These are phyloP conservation scores for Labroides dimidiatus DNA, from an alignment of 2,797 vertebrate genomes.

Conservation along the genomic window DNA sequence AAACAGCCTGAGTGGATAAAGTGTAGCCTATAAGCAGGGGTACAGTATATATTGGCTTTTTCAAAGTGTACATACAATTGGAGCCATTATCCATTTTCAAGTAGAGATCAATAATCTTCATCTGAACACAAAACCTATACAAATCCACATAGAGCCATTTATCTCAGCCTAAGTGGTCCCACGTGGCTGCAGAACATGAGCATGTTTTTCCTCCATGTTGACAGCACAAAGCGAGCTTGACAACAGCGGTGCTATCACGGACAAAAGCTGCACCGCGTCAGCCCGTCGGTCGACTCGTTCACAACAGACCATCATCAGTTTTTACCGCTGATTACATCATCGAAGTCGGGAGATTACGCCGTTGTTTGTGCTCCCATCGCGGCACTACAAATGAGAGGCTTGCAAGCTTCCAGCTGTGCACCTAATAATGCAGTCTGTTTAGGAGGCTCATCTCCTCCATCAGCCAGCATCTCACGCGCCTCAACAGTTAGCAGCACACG, in stretches of 20 bases:
- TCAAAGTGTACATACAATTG: conserved; percentile 10
- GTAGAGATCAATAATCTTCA: conserved; percentile 44
- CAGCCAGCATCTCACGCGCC: conserved; percentile 67
- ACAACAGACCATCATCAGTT: conserved; percentile 53
- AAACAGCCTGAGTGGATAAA: conserved; percentile 7
- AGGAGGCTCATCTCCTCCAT: conserved; percentile 71
- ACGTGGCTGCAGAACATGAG: conserved; percentile 9
- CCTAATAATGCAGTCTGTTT: conserved; percentile 77
- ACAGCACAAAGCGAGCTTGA: conserved; percentile 25
- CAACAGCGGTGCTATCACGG: conserved; percentile 17
- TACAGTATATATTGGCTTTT: conserved; percentile 2
- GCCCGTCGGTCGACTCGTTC: conserved; percentile 42
- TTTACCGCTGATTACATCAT: conserved; percentile 81
- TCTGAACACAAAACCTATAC: conserved; percentile 31
- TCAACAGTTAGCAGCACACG: conserved; percentile 66
- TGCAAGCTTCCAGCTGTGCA: conserved; percentile 75
- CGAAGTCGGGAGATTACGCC: conserved; percentile 69
- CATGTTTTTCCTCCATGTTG: conserved; percentile 20
- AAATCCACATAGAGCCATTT: conserved; percentile 38
- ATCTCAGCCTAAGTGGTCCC: conserved; percentile 27
- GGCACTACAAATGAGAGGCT: conserved; percentile 72
- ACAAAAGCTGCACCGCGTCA: conserved; percentile 46
- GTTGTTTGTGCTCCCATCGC: conserved; percentile 70
- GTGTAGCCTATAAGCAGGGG: conserved; percentile 6
- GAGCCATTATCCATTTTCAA: conserved; percentile 38